Base-by-base conservation (phyloP, 2,797 vertebrate genomes). In the Ara ararauna region DNA sequence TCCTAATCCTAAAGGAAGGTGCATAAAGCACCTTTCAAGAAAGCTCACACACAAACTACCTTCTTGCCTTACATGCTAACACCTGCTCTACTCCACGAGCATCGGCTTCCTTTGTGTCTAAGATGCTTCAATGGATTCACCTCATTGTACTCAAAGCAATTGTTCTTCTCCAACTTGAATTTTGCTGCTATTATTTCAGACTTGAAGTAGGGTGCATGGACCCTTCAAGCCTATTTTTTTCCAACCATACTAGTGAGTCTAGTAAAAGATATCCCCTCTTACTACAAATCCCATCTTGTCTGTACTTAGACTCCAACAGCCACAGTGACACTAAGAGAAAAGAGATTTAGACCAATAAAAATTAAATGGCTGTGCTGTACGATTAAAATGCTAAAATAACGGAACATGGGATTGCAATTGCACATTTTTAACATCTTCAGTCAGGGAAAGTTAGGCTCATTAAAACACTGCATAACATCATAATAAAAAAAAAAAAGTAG, bases 361-460 rank as follows among this genome's bases (percentile, higher is more conserved):
- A 54, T 64, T 75, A 94, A 90, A 23, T 80, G 75, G 32, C 71
- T 85, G 60, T 40, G 50, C n/a, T 17, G 16, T 64, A 85, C 4
- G 2, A 93, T 75, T 89, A 94, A 95, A 94, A 85, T 32, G 50
- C 58, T 80, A 62, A 89, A 92, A 75, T 80, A 85, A 94, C 17
- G 47, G 71, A 90, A 94, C 4, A 21, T 44, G 42, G 38, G 80
- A 77, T 10, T 68, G 20, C 29, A 94, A 84, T 65, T 83, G 51
- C 56, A 83, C 36, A 50, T 40, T 94, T 94, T 95, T 72, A 79
- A 2, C 61, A 53, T 80, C 86, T 94, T 91, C 56, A 85, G 44
- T 56, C 30, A 60, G 50, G 22, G 23, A 72, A 94, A 92, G 27
- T 42, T 30, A 93, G 40, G 54, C 36, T 76, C n/a, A 81, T 94